Base-by-base conservation (phyloP, 2,888 invertebrate species). In the Disparrhopalites patrizii region DNA sequence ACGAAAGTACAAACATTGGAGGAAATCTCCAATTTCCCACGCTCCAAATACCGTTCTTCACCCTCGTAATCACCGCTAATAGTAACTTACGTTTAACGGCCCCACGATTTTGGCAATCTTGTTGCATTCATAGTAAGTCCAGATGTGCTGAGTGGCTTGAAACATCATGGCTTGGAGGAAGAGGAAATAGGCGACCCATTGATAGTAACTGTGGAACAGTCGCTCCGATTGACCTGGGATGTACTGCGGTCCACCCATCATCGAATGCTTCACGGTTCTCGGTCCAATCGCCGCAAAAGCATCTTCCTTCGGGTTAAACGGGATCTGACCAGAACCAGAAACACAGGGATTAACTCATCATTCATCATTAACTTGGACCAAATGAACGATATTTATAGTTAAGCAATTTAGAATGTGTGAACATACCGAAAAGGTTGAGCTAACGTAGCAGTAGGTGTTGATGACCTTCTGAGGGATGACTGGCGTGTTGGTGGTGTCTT, bases 381-480 rank as follows among this genome's bases (percentile, higher is more conserved):
- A 5, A 43, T 43, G 5, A 18, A 4, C 5, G 20, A 18, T 43
- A 43, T 43, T 5, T 20, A 43, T 43, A 43, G 5, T 43, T 43
- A 18, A 43, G 15, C n/a, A n/a, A n/a, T n/a, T n/a, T n/a, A n/a
- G n/a, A n/a, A 36, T 15, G 7, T 36, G 7, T 36, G 36, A 36
- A 56, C 68, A 60, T 63, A 75, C 75, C 15, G 75, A 72, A 27
- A 75, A 75, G n/a, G 75, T 75, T 27, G 73, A 67, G 31, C 66
- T 69, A 47, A 73, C 67, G 52, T 71, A 75, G 52, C 75, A 75
- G 38, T 68, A 75, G 0, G 69, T 69, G 18, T 75, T 69, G 10
- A 75, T 60, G 5, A 73, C 70, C 47, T 72, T 73, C 47, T 56
- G 60, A 0, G 73, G 71, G 15, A 75, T 68, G 5, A 67, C 64